Evolutionary conservation across 2,888 invertebrate genomes (phyloP), one percentile per base, ranked within the genome.

Genomic region (Camponotus fellah): DNA sequence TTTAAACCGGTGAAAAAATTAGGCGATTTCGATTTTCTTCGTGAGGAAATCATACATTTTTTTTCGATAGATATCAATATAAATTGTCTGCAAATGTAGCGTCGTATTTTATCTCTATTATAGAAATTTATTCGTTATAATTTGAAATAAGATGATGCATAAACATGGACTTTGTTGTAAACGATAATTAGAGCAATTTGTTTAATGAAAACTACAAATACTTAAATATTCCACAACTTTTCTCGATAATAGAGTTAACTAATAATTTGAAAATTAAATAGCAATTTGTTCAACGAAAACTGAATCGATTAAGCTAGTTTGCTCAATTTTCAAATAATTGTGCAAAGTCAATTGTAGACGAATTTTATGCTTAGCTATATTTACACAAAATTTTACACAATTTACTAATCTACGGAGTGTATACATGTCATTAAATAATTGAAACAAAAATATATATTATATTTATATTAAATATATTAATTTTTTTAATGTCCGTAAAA

Each of bases 211-310:
- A 12, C 40, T 58, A 14, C 56, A 26, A 26, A 17, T 1, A n/a
- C 2, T n/a, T 43, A 26, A n/a, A 66, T n/a, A 46, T 65, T 65
- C 6, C 9, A 14, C 21, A 68, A 43, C 26, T 40, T 56, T 37
- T 6, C 21, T 6, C 14, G 3, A 5, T 32, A 32, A 17, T 34
- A 12, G 0, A 17, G 53, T 65, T 49, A 49, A n/a, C n/a, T 40
- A 40, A 56, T n/a, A 69, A n/a, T 32, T 77, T 71, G 56, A 56
- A 71, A 56, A 0, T 58, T 56, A 71, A 69, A 49, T 10, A 37
- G 34, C 14, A 10, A 37, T 21, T 64, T 43, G 14, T 34, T 37
- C 26, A 17, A 17, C 17, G 46, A 0, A 60, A 49, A 66, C 14
- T 34, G n/a, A 17, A 66, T 10, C 49, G 65, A 49, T 46, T 76